Evolutionary conservation across 2,797 vertebrate species (phyloP).

Genomic region (Sebastes jordani): DNA sequence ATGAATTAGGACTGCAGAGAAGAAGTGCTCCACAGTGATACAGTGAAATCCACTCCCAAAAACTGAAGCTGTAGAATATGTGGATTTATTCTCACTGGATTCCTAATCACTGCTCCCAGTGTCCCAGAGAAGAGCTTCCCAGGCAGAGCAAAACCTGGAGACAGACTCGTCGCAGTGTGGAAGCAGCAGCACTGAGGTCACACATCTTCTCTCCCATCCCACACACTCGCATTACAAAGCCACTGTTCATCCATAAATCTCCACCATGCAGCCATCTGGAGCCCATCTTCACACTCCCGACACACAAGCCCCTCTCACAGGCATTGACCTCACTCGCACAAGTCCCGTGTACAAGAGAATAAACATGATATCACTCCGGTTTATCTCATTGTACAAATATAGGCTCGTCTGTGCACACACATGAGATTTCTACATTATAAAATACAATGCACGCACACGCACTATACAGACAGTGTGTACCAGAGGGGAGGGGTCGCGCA

Average conservation of each 20-base stretch:
- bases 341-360: conserved; percentile 27
- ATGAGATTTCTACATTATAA: not conserved
- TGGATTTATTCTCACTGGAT: conserved; percentile 36
- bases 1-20: not conserved
- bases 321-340: conserved; percentile 58
- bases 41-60: conserved; percentile 48
- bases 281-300: conserved; percentile 69
- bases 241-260: conserved; percentile 74
- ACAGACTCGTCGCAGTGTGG: not conserved
- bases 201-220: conserved; percentile 50
- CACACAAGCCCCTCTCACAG: conserved; percentile 55
- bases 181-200: conserved; percentile 38
- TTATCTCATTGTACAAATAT: conserved; percentile 43
- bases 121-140: conserved; percentile 13
- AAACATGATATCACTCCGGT: conserved; percentile 58
- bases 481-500: not conserved
- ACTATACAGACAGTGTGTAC: not conserved
- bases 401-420: conserved; percentile 23
- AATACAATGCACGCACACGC: not conserved
- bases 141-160: conserved; percentile 25
- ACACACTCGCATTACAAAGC: conserved; percentile 68
- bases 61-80: not conserved
- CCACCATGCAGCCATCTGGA: conserved; percentile 75
- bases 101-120: conserved; percentile 31
- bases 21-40: not conserved